Evolutionary conservation across 1,140 invertebrate genomes (phyloP).

Genomic region (Sycobia sp.): DNA sequence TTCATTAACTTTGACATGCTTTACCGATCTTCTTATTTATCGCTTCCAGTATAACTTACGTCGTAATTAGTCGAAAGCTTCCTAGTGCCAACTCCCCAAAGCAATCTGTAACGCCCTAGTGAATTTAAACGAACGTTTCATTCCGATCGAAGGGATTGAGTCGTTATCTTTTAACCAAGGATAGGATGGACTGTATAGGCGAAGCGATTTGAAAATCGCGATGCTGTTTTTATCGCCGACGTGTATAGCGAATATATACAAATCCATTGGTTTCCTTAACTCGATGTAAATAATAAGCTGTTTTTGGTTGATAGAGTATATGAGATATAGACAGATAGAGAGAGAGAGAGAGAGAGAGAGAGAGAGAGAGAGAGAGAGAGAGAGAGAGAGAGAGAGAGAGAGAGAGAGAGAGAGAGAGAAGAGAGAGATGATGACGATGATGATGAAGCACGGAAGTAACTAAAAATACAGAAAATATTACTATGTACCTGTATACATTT

Average conservation of each 20-base stretch:
- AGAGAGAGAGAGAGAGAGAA: background rate
- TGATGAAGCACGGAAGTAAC: background rate
- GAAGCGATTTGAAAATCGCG: background rate
- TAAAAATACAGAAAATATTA: background rate
- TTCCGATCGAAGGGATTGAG: too few relatives aligned
- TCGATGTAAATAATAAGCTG: background rate
- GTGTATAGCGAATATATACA: background rate
- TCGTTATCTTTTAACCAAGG: background rate
- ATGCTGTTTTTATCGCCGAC: background rate
- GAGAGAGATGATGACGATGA: background rate
- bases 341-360: too few relatives aligned
- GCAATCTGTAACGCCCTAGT: slow-evolving; percentile 14
- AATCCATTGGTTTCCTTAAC: background rate
- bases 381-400: too few relatives aligned
- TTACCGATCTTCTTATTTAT: slow-evolving; percentile 2
- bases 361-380: too few relatives aligned
- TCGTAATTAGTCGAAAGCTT: slow-evolving; percentile 12
- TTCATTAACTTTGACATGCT: background rate
- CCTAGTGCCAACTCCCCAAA: slow-evolving; percentile 26
- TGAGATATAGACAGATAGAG: too few relatives aligned
- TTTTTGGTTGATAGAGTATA: too few relatives aligned
- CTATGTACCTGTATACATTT: slow-evolving; percentile 5
- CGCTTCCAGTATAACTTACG: slow-evolving; percentile 1
- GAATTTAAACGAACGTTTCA: background rate
- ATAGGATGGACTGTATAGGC: background rate